Base-by-base conservation (phyloP, 1,140 invertebrate species). In the Eurosta solidaginis region DNA sequence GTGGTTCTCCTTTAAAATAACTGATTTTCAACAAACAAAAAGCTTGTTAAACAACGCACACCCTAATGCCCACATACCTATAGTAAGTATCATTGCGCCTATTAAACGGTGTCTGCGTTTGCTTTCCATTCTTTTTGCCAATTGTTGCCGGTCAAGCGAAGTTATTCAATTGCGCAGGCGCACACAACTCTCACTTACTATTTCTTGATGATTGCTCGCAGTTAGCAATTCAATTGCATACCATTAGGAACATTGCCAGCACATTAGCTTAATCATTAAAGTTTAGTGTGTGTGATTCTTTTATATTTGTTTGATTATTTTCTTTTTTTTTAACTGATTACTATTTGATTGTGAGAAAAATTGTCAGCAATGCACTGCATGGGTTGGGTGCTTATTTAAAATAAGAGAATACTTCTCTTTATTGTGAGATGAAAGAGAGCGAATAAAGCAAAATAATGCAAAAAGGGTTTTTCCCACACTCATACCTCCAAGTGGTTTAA, bases 191-290 rank as follows among this genome's bases (percentile, higher is more conserved):
- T 82, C 80, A 10, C 83, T 80, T 83, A 80, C 79, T 83, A 82
- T 82, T 82, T 83, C 84, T 85, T 84, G 84, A 85, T 85, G 84
- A 85, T 84, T 22, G 20, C 33, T 2, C 36, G 27, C 9, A 40
- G 59, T 81, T 85, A 85, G 84, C 85, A 84, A 85, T 85, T 85
- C 84, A 85, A 85, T 85, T 85, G 84, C 84, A 84, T 83, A 84
- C 84, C 84, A 85, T 85, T 85, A 85, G 84, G 84, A 85, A 83
- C 84, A 84, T 82, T 81, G 29, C 54, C n/a, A 20, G 54, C 54
- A 36, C 54, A 36, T 63, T 68, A 40, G 59, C 14, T 40, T 33
- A 68, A 22, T n/a, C n/a, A n/a, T n/a, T n/a, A n/a, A n/a, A n/a
- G n/a, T n/a, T n/a, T n/a, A n/a, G n/a, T n/a, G n/a, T n/a, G n/a